Evolutionary conservation across 2,888 invertebrate genomes (phyloP).

Genomic region (Thera britannica): DNA sequence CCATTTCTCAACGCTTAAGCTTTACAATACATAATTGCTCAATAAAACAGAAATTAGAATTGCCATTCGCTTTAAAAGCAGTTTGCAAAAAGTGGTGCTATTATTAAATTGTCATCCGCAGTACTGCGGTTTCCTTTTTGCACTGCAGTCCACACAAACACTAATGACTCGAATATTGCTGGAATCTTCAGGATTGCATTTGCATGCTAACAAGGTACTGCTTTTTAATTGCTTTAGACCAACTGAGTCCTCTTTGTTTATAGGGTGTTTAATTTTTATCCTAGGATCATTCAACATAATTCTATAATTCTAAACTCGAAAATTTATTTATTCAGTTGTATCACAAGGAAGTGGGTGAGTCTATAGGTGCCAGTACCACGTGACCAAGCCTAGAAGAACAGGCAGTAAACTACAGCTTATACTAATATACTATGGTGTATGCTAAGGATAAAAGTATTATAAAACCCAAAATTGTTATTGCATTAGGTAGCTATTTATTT

Average conservation of each 20-base stretch:
- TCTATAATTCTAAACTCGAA: too few species aligned
- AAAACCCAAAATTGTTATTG: too few species aligned
- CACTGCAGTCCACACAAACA: conserved; percentile 64
- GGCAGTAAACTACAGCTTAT: too few species aligned
- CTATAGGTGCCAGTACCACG: too few species aligned
- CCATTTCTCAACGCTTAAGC: neutral
- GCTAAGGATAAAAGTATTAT: too few species aligned
- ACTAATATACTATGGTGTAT: too few species aligned
- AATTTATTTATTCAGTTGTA: too few species aligned
- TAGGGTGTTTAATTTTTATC: too few species aligned
- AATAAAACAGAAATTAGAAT: conserved; percentile 19
- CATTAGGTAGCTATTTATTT: too few species aligned
- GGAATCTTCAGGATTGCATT: conserved; percentile 70
- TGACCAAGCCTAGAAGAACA: too few species aligned
- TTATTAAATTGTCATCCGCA: conserved; percentile 58
- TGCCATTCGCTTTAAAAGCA: conserved; percentile 39
- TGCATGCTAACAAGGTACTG: conserved; percentile 69
- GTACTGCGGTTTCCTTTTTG: conserved; percentile 56
- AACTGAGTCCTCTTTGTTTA: neutral
- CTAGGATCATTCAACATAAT: too few species aligned
- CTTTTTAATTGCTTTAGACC: conserved; percentile 61
- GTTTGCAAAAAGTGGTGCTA: conserved; percentile 47
- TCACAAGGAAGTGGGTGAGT: too few species aligned
- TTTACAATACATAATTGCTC: conserved; percentile 1
- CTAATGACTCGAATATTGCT: conserved; percentile 73